Evolutionary conservation across 2,113 vertebrate genomes (phyloP).

Genomic region (Spea bombifrons): DNA sequence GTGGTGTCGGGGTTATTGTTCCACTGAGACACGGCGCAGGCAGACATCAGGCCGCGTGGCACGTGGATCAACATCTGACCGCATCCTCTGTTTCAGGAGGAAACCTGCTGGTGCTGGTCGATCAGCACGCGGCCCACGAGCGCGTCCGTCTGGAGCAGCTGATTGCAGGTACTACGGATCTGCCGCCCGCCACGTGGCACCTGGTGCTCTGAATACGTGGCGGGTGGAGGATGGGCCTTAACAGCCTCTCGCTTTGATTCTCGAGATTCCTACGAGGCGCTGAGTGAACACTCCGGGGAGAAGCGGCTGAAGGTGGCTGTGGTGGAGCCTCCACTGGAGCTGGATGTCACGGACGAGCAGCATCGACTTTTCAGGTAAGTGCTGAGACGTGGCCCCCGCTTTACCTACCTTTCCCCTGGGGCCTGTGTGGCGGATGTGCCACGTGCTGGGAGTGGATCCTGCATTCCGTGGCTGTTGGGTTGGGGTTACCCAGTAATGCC

Average conservation of each 20-base stretch:
- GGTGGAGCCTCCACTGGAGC: conserved; percentile 80
- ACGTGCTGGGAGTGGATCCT: background rate
- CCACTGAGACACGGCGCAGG: background rate
- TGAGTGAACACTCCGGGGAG: conserved; percentile 67
- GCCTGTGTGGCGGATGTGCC: background rate
- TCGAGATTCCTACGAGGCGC: conserved; percentile 85
- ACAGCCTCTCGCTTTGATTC: conserved; percentile 45
- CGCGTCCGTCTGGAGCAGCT: conserved; percentile 89
- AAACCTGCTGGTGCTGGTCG: conserved; percentile 89
- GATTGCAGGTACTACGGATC: conserved; percentile 70
- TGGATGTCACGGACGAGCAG: conserved; percentile 83
- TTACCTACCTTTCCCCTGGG: background rate
- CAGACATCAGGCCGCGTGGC: background rate
- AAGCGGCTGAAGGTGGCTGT: conserved; percentile 79
- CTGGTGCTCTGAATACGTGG: too few species aligned
- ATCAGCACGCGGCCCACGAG: conserved; percentile 96
- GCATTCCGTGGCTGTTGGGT: background rate
- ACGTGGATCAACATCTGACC: background rate
- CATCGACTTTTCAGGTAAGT: conserved; percentile 80
- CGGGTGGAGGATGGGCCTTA: too few species aligned
- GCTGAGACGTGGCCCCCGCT: background rate
- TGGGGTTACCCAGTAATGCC: background rate
- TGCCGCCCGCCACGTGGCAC: too few species aligned
- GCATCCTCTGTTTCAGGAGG: conserved; percentile 60
- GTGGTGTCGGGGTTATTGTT: background rate